Evolutionary conservation across 1,140 invertebrate species (phyloP), one percentile per base, ranked within the genome.

Genomic region (Diuraphis noxia): DNA sequence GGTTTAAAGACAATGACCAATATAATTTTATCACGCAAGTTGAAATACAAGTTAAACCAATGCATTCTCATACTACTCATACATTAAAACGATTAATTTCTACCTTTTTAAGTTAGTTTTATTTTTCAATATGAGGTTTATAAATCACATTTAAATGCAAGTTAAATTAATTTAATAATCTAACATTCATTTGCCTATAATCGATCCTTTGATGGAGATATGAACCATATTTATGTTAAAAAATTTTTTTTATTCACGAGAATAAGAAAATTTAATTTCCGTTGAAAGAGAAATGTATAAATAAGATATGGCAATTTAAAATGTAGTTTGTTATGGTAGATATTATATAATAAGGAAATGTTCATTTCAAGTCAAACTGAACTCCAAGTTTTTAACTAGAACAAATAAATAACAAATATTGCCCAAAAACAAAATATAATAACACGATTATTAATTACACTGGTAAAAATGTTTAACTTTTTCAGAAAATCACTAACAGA

Each of bases 261-360:
- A 84, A 84, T 46, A 23, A 49, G n/a, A 34, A 86, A 86, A 86
- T 49, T 17, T 86, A 86, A 86, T 49, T 86, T 86, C 84, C 43
- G 19, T 36, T 40, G 7, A 36, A 21, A 3, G 19, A 21, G 17
- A 17, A 46, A 85, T 46, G n/a, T 49, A 86, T 86, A n/a, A 85
- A 2, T 21, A n/a, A 43, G 19, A 85, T 46, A 85, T 3, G 19
- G 82, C n/a, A 7, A n/a, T 85, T 85, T 46, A 46, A 46, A 85
- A 40, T 4, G 38, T 40, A 41, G 38, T 40, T 40, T 25, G 79
- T 82, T 82, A 41, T 30, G 38, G 79, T 82, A 82, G 34, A 85
- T 46, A 85, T 46, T 19, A 46, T 85, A 85, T 85, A 46, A 85
- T 85, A 46, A 46, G 30, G 43, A 21, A 46, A 43, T n/a, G 17